Percentiles rank a stretch among this genome's conserved stretches.
Conservation (phyloP, 2,113 vertebrate species). For the Phylloscopus trochiloides region DNA sequence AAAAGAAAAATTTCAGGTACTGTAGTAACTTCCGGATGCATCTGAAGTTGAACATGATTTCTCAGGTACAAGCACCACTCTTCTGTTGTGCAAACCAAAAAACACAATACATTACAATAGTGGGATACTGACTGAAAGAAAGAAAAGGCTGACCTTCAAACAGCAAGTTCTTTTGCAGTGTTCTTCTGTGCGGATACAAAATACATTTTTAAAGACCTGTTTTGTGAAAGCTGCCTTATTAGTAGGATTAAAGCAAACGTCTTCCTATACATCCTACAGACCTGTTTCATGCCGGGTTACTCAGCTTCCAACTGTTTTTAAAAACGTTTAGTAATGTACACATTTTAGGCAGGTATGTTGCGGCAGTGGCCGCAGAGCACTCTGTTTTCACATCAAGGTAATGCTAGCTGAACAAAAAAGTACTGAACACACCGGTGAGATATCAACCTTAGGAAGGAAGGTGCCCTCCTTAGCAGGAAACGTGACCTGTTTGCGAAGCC, state of each 20-base stretch:
- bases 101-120: not conserved
- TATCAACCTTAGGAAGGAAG: rapidly evolving
- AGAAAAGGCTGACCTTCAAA: not conserved
- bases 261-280: not conserved
- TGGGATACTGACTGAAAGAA: not conserved
- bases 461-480: not conserved
- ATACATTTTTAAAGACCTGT: not conserved
- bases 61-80: not conserved
- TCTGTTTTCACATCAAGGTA: not conserved
- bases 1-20: slow-evolving; percentile 71
- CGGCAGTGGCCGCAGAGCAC: not conserved
- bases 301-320: not conserved
- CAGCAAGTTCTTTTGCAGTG: not conserved
- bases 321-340: not conserved
- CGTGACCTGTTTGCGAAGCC: not conserved
- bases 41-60: slow-evolving; percentile 70
- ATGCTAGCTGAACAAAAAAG: not conserved
- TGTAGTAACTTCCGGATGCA: slow-evolving; percentile 70
- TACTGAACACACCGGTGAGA: rapidly evolving
- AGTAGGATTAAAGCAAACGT: not conserved
- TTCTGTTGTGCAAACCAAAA: not conserved
- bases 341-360: not conserved
- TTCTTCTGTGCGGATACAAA: not conserved
- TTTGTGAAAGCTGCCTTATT: not conserved
- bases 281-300: rapidly evolving